These are phyloP conservation scores for Tetragonisca angustula DNA, from an alignment of 2,888 invertebrate genomes.

Conservation along the genomic window DNA sequence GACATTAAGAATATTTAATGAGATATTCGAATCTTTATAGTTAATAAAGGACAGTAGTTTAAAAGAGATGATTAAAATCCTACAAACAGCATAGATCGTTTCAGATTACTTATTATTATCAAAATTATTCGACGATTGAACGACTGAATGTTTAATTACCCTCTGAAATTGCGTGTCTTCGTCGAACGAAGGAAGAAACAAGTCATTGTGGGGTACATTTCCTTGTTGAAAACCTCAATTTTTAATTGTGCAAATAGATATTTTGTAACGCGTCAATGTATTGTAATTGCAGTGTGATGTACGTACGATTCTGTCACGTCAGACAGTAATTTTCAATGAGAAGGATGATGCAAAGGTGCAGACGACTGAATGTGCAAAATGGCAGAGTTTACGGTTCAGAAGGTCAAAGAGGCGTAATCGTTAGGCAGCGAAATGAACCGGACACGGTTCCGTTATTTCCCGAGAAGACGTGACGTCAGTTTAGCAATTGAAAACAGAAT, in stretches of 20 bases:
- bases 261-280: too few species aligned
- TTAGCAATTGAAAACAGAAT: constrained; percentile 40
- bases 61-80: too few species aligned
- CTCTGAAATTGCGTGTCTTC: background rate
- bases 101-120: too few species aligned
- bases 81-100: too few species aligned
- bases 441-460: constrained; percentile 45
- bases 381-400: background rate
- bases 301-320: background rate
- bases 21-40: too few species aligned
- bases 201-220: background rate
- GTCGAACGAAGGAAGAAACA: background rate
- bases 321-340: background rate
- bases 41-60: too few species aligned
- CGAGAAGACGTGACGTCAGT: constrained; percentile 38
- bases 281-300: too few species aligned
- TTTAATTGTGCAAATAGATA: background rate
- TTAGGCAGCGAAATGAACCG: constrained; percentile 30
- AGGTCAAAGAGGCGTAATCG: constrained; percentile 9
- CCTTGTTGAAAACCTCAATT: background rate
- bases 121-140: background rate
- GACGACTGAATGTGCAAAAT: background rate
- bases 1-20: too few species aligned
- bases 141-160: too few species aligned
- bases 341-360: background rate